Base-by-base conservation (phyloP, 1,140 invertebrate species). In the Drosophila azteca region DNA sequence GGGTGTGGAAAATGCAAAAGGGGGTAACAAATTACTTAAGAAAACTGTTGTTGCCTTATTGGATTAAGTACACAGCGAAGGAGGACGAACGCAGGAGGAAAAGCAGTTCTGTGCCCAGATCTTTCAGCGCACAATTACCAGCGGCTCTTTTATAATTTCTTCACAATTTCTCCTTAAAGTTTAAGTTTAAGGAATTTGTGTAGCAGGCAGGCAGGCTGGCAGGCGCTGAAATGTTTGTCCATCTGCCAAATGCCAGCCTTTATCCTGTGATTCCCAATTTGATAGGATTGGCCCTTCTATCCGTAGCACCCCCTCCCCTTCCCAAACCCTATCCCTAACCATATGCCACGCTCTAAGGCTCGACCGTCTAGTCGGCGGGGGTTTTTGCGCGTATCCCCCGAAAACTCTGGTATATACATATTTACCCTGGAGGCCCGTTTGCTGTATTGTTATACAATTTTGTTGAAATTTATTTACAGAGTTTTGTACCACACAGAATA, bases 391-490 rank as follows among this genome's bases (percentile, higher is more conserved):
- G 44, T 66, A 70, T 50, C 62, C 54, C 55, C 31, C 17, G 17
- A 9, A 66, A 81, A 81, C 64, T 54, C 68, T 74, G 43, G 66
- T 63, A 0, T 26, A 26, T 26, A 0, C 5, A 26, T 26, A 69
- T 70, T 83, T 58, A 64, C 84, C 83, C 83, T 82, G 52, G 84
- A 88, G 83, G 84, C 83, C 83, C 62, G 79, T 84, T 83, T 73
- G 83, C 68, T 74, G 76, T 88, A 83, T 88, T 88, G 83, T 88
- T 88, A 88, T 67, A 88, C 83, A 88, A 88, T 88, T 88, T 88
- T 77, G 83, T 88, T 88, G 84, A 81, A 88, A 88, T 88, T 83
- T 88, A 88, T 88, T 88, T 88, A 88, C 83, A 69, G 83, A 88
- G 83, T 89, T 88, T 39, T 83, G 87, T 83, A 70, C 79, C 76